Evolutionary conservation across 2,888 invertebrate species (phyloP).

Genomic region (Oegoconia quadripuncta): DNA sequence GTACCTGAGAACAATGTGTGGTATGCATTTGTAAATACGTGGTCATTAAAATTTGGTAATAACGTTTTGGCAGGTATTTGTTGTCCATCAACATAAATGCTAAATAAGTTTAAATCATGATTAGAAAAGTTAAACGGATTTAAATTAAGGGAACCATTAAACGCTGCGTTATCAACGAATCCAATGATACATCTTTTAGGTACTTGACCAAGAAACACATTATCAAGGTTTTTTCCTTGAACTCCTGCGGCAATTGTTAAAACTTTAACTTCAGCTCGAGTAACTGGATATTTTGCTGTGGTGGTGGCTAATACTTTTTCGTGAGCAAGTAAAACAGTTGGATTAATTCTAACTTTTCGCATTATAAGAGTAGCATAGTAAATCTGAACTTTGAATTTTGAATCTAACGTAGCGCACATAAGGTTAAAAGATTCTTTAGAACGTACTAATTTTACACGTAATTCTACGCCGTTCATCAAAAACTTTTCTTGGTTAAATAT

Average conservation of each 20-base stretch:
- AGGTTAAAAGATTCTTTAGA: constrained; percentile 11
- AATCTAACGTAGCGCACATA: constrained; percentile 10
- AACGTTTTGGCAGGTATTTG: constrained; percentile 19
- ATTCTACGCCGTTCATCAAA: constrained; percentile 25
- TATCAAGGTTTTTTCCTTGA: constrained; percentile 23
- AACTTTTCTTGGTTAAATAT: constrained; percentile 23
- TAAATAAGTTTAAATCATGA: constrained; percentile 21
- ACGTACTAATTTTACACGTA: constrained; percentile 17
- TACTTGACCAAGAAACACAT: constrained; percentile 23
- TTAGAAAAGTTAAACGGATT: constrained; percentile 27
- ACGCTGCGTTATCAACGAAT: constrained; percentile 20
- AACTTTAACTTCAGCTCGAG: constrained; percentile 23
- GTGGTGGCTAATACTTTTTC: constrained; percentile 21
- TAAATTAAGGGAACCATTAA: constrained; percentile 20
- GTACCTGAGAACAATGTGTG: constrained; percentile 25
- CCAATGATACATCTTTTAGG: constrained; percentile 23
- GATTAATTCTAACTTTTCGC: constrained; percentile 16
- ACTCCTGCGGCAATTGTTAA: constrained; percentile 23
- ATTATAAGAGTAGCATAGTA: constrained; percentile 17
- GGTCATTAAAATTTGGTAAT: constrained; percentile 14
- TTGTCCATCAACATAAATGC: constrained; percentile 24
- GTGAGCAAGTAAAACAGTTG: constrained; percentile 19
- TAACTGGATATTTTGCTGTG: constrained; percentile 26
- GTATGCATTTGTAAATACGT: constrained; percentile 10
- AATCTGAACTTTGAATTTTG: constrained; percentile 17